These are phyloP conservation scores for Oasisia sp. DNA, from an alignment of 2,888 invertebrate genomes.

Conservation along the genomic window DNA sequence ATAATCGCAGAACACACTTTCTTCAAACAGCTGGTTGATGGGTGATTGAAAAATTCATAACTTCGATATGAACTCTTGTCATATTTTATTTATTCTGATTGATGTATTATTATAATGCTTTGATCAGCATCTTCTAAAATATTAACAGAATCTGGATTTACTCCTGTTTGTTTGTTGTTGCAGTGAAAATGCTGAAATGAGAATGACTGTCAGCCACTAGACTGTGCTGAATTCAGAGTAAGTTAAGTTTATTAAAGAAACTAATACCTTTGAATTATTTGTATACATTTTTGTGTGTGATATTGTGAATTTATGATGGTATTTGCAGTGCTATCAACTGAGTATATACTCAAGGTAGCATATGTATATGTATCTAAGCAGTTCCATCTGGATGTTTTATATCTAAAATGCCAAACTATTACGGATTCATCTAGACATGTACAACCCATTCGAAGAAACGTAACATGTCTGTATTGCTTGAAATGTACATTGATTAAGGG, in stretches of 20 bases:
- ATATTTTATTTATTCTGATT: not conserved
- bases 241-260: not conserved
- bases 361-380: too few species aligned
- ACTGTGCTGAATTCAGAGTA: not conserved
- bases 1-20: not conserved
- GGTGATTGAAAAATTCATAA: not conserved
- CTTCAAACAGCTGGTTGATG: not conserved
- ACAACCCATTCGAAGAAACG: too few species aligned
- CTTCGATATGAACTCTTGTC: not conserved
- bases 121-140: not conserved
- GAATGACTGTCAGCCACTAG: not conserved
- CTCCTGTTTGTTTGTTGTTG: not conserved
- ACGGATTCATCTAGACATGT: too few species aligned
- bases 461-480: too few species aligned
- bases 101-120: not conserved
- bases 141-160: not conserved
- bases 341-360: not conserved
- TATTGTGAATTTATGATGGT: too few species aligned
- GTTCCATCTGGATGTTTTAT: too few species aligned
- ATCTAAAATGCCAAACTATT: too few species aligned
- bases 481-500: too few species aligned
- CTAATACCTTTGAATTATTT: not conserved
- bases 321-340: not conserved
- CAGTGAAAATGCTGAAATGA: not conserved
- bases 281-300: not conserved